phyloP scores from a whole-genome alignment of 2,797 vertebrate species.

The Sebastes umbrosus region DNA sequence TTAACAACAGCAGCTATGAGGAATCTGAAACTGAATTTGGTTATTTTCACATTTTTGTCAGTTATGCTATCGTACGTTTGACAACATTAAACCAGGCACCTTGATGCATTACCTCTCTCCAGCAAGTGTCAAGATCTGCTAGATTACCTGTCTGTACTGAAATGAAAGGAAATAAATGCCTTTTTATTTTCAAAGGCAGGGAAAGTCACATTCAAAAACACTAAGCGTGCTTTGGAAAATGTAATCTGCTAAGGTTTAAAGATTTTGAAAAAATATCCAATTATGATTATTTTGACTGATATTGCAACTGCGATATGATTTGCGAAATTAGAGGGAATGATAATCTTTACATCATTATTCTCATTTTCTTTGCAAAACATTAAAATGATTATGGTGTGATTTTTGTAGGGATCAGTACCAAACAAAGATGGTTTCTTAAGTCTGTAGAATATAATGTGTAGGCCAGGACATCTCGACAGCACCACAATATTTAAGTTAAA shows the following conservation, averaged over 20 bases:
- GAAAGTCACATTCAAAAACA: not conserved
- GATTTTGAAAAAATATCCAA: too few species aligned
- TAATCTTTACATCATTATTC: too few species aligned
- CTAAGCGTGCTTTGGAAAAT: not conserved
- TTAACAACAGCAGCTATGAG: not conserved
- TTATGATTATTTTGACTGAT: too few species aligned
- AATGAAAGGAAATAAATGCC: not conserved
- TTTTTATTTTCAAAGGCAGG: not conserved
- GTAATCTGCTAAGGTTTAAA: not conserved
- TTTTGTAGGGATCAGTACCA: too few species aligned
- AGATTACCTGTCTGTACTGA: not conserved
- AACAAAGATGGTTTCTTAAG: too few species aligned
- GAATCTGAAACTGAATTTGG: constrained; percentile 9
- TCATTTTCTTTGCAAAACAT: too few species aligned
- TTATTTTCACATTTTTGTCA: not conserved
- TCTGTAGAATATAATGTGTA: too few species aligned
- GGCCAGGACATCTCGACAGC: too few species aligned
- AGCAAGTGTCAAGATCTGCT: not conserved
- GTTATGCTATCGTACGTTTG: not conserved
- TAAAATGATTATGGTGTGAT: too few species aligned
- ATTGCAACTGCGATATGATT: too few species aligned
- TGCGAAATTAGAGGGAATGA: too few species aligned
- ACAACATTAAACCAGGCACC: not conserved
- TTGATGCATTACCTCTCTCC: not conserved
- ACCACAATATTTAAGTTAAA: too few species aligned